Base-by-base conservation (phyloP, 2,797 vertebrate genomes). In the Schizothorax lantsangensis region DNA sequence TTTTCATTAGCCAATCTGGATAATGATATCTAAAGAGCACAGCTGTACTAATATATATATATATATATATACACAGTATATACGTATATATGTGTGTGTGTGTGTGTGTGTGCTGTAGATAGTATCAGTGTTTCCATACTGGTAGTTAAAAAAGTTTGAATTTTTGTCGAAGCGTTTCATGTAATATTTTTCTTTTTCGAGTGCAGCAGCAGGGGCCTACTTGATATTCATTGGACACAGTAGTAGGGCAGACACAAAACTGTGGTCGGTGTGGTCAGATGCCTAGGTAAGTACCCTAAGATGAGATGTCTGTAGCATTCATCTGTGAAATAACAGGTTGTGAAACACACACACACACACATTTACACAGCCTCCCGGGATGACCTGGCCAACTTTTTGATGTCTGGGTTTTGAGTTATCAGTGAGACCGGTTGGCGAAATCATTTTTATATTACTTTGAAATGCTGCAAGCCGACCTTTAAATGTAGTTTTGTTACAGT, bases 151-250 rank as follows among this genome's bases (percentile, higher is more conserved):
- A 49, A 81, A n/a, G 66, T 79, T 40, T 0, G n/a, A 26, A 30
- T 6, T 78, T 85, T 59, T 72, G 30, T 59, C 9, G 68, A 74
- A 74, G 26, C 17, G 11, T 73, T 81, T 47, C 12, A n/a, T 59
- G 52, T 49, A 40, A 38, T 45, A 36, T 54, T 71, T 59, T 72
- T 47, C 38, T 21, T 73, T 38, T 21, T 49, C 6, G 15, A 64
- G 78, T 40, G 84, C 68, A 40, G 40, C 64, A 81, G 54, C 54
- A 74, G 79, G 69, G 79, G 79, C 57, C 84, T 81, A 47, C 84
- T 86, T 86, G 54, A 81, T 75, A 86, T 86, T 81, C 84, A 86
- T 86, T 81, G 84, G 77, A 73, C 84, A 80, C 84, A 73, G 77
- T 80, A 47, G 77, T 85, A 81, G 69, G 69, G 54, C 78, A 80